Percentiles rank a stretch among this genome's conserved stretches.
phyloP scores from a whole-genome alignment of 2,797 vertebrate genomes.

The Diplodus puntazzo region DNA sequence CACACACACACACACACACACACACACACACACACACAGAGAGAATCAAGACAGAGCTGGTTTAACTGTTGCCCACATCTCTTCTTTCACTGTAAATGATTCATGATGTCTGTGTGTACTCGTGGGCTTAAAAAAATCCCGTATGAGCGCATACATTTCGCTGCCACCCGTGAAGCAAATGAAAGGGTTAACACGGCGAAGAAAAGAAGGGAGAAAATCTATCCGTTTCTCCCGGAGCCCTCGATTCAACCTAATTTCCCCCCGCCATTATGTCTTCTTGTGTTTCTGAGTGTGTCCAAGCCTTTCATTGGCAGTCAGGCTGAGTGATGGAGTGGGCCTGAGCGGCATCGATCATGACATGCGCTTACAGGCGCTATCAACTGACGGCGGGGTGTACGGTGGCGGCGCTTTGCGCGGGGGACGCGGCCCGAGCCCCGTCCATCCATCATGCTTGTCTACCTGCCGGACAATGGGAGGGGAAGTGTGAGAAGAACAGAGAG shows the following conservation, averaged over 20 bases:
- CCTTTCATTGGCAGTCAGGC: slow-evolving; percentile 70
- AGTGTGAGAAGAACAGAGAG: slow-evolving; percentile 57
- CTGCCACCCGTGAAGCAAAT: slow-evolving; percentile 75
- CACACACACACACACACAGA: slow-evolving; percentile 18
- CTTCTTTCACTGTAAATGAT: slow-evolving; percentile 83
- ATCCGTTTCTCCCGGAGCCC: slow-evolving; percentile 56
- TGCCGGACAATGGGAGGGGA: slow-evolving; percentile 67
- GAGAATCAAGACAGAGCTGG: slow-evolving; percentile 62
- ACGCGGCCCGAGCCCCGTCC: slow-evolving; percentile 47
- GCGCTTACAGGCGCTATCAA: slow-evolving; percentile 69
- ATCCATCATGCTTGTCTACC: slow-evolving; percentile 76
- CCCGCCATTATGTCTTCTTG: slow-evolving; percentile 71
- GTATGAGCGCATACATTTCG: slow-evolving; percentile 63
- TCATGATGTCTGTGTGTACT: slow-evolving; percentile 80
- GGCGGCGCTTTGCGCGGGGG: slow-evolving; percentile 40
- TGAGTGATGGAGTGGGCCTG: slow-evolving; percentile 71
- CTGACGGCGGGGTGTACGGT: slow-evolving; percentile 56
- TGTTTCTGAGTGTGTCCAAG: slow-evolving; percentile 71
- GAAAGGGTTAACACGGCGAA: slow-evolving; percentile 69
- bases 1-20: slow-evolving; percentile 31
- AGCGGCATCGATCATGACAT: slow-evolving; percentile 74
- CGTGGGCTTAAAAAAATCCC: slow-evolving; percentile 66
- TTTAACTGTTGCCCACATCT: slow-evolving; percentile 79
- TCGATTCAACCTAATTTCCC: slow-evolving; percentile 62
- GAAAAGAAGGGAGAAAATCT: slow-evolving; percentile 67